These are phyloP conservation scores for Chymomyza procnemis DNA, from an alignment of 2,888 invertebrate genomes.

Conservation along the genomic window DNA sequence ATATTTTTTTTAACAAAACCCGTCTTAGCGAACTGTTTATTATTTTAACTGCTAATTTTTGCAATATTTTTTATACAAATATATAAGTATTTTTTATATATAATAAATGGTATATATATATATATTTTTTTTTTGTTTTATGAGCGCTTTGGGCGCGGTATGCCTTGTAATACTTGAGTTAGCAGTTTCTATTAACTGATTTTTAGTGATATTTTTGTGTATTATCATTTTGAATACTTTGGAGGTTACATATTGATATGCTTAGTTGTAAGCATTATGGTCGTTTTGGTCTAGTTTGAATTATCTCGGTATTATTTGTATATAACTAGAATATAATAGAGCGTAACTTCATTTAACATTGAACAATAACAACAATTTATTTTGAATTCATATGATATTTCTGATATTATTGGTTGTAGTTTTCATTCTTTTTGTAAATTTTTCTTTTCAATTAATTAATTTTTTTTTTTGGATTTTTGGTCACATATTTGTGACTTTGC, in stretches of 20 bases:
- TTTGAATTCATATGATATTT: slow-evolving; percentile 77
- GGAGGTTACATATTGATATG: slow-evolving; percentile 23
- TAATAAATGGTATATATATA: background rate
- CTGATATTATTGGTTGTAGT: slow-evolving; percentile 78
- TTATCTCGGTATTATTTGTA: slow-evolving; percentile 12
- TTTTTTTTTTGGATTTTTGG: slow-evolving; percentile 56
- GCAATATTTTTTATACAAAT: background rate
- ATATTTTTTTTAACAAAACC: background rate
- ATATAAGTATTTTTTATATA: background rate
- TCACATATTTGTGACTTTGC: slow-evolving; percentile 56
- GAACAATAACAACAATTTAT: slow-evolving; percentile 50
- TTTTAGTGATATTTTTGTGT: background rate
- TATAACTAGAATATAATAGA: slow-evolving; percentile 11
- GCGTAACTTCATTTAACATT: slow-evolving; percentile 40
- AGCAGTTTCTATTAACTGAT: background rate
- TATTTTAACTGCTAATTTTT: background rate
- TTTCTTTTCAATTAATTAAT: background rate
- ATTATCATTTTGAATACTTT: background rate
- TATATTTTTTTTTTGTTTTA: background rate
- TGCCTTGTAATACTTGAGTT: background rate
- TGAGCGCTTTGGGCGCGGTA: background rate
- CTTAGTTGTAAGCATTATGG: slow-evolving; percentile 29
- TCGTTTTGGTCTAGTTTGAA: background rate
- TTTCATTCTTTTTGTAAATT: slow-evolving; percentile 23
- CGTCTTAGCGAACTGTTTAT: background rate